A percentile compares a stretch with the other conserved stretches of the same genome.
Evolutionary conservation across 2,888 invertebrate species (phyloP).

Genomic region (Druceiella hillmani): DNA sequence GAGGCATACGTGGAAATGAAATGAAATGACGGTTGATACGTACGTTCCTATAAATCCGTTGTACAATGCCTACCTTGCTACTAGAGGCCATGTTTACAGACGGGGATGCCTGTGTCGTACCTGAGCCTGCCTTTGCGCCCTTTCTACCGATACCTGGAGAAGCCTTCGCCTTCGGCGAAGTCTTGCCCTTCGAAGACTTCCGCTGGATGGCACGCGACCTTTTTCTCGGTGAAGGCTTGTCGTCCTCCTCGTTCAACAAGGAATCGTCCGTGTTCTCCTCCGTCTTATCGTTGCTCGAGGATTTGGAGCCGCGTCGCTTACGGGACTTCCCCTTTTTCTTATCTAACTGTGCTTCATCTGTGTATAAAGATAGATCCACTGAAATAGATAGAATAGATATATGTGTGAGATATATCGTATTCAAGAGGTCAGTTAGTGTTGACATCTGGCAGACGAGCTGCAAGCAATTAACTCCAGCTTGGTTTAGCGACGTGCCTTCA

Average conservation of each 20-base stretch:
- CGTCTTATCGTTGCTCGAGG: conserved; percentile 31
- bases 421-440: too few relatives aligned
- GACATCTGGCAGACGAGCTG: too few relatives aligned
- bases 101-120: too few relatives aligned
- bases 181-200: conserved; percentile 9
- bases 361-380: conserved; percentile 82
- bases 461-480: too few relatives aligned
- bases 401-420: conserved; percentile 17
- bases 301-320: conserved; percentile 31
- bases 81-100: conserved; percentile 42
- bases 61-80: conserved; percentile 55
- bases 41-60: conserved; percentile 55
- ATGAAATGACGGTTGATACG: conserved; percentile 46
- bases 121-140: too few relatives aligned
- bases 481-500: too few relatives aligned
- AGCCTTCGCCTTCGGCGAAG: conserved; percentile 2
- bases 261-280: conserved; percentile 24
- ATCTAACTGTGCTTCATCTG: conserved; percentile 76
- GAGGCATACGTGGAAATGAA: too few relatives aligned
- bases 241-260: not conserved
- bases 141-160: too few relatives aligned
- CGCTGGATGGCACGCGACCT: too few relatives aligned
- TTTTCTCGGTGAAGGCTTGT: conserved; percentile 6
- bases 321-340: conserved; percentile 47
- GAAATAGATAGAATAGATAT: conserved; percentile 29